phyloP scores from a whole-genome alignment of 2,888 invertebrate species.

The Perizoma affinitatum region DNA sequence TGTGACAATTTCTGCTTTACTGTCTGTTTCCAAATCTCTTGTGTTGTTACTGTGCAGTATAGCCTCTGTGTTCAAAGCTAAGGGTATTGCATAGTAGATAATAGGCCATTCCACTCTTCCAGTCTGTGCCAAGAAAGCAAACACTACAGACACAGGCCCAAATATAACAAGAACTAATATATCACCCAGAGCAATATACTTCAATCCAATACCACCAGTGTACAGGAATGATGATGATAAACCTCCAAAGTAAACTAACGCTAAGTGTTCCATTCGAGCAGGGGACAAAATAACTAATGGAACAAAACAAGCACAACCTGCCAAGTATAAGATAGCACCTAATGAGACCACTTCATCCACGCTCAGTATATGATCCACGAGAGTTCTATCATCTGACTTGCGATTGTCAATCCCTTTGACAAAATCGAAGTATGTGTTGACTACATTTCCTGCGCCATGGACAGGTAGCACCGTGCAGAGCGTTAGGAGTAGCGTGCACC shows the following conservation, averaged over 20 bases:
- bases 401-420: constrained; percentile 96
- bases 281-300: constrained; percentile 91
- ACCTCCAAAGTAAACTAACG: constrained; percentile 97
- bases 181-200: constrained; percentile 97
- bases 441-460: constrained; percentile 98
- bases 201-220: constrained; percentile 97
- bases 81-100: constrained; percentile 95
- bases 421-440: constrained; percentile 98
- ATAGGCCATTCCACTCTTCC: constrained; percentile 95
- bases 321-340: constrained; percentile 93
- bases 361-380: constrained; percentile 95
- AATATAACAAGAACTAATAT: constrained; percentile 95
- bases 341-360: constrained; percentile 91
- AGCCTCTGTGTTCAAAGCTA: constrained; percentile 97
- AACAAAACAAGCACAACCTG: constrained; percentile 93
- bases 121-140: constrained; percentile 96
- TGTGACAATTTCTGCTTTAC: constrained; percentile 95
- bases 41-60: constrained; percentile 98
- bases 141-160: constrained; percentile 96
- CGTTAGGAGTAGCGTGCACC: constrained; percentile 91
- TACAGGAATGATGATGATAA: constrained; percentile 97
- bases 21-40: constrained; percentile 94
- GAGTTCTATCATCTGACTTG: constrained; percentile 96
- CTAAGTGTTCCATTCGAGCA: constrained; percentile 97
- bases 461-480: constrained; percentile 94